Evolutionary conservation across 2,888 invertebrate species (phyloP).

Genomic region (Dugesia japonica): DNA sequence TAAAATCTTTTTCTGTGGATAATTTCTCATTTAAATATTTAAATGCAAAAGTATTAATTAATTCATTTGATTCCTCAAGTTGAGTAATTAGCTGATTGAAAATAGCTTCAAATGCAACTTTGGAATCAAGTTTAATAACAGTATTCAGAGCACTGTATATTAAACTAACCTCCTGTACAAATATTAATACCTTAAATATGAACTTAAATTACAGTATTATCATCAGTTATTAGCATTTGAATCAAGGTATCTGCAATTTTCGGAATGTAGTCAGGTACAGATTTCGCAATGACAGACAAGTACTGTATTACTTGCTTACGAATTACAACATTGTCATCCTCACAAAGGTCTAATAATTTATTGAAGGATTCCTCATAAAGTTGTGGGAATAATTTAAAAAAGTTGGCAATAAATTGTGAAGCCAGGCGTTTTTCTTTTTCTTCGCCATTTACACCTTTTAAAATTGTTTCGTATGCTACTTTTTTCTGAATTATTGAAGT

Average conservation of each 20-base stretch:
- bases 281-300: slow-evolving; percentile 69
- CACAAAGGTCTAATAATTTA: slow-evolving; percentile 78
- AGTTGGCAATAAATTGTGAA: slow-evolving; percentile 81
- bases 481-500: background rate
- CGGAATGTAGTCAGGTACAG: slow-evolving; percentile 63
- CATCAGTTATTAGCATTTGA: slow-evolving; percentile 72
- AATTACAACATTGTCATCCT: slow-evolving; percentile 81
- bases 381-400: slow-evolving; percentile 75
- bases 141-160: too few species aligned
- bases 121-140: too few species aligned
- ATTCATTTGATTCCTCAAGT: too few species aligned
- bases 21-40: slow-evolving; percentile 57
- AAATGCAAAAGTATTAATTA: slow-evolving; percentile 71
- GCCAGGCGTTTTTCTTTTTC: slow-evolving; percentile 77
- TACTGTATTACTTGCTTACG: slow-evolving; percentile 82
- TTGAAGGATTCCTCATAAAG: slow-evolving; percentile 72
- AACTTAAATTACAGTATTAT: slow-evolving; percentile 51
- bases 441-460: slow-evolving; percentile 71
- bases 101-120: too few species aligned
- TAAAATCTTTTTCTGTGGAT: slow-evolving; percentile 63
- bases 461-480: slow-evolving; percentile 52
- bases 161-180: too few species aligned
- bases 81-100: too few species aligned
- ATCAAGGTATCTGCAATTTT: slow-evolving; percentile 77
- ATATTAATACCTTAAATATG: too few species aligned